These are phyloP conservation scores for Lanius collurio DNA, from an alignment of 2,113 vertebrate genomes.

Conservation along the genomic window DNA sequence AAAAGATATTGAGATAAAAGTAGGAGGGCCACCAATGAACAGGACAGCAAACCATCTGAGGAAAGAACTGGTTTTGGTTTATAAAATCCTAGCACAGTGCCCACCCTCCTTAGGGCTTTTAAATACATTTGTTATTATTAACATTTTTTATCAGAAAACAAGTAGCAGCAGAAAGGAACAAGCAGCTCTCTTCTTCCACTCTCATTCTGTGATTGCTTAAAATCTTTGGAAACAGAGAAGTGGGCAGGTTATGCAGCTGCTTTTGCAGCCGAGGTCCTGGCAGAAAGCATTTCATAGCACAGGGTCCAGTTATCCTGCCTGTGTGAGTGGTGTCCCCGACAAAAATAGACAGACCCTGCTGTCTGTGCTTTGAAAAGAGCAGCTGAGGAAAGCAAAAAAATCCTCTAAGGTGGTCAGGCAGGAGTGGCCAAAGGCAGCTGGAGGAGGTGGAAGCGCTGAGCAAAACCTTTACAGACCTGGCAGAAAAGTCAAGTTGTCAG, in stretches of 20 bases:
- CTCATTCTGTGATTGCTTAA: neutral
- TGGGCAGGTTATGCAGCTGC: neutral
- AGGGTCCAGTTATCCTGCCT: neutral
- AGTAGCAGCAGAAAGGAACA: neutral
- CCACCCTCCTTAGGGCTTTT: neutral
- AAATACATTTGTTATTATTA: neutral
- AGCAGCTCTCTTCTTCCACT: neutral
- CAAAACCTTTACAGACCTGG: neutral
- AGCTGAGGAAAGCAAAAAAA: neutral
- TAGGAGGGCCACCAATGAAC: neutral
- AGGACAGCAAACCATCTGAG: neutral
- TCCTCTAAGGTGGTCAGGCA: neutral
- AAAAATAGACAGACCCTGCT: conserved; percentile 3
- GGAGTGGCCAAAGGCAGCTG: neutral
- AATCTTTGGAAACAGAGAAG: neutral
- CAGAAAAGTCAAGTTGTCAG: neutral
- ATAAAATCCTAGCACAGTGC: neutral
- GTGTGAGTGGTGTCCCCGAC: neutral
- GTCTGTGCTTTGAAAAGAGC: neutral
- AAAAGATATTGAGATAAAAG: neutral
- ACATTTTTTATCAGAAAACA: neutral
- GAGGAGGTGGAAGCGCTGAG: neutral
- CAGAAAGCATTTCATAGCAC: neutral
- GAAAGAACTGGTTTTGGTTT: neutral
- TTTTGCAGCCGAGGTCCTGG: neutral